phyloP scores from a whole-genome alignment of 1,140 invertebrate species.

The Lepidotrigona ventralis region DNA sequence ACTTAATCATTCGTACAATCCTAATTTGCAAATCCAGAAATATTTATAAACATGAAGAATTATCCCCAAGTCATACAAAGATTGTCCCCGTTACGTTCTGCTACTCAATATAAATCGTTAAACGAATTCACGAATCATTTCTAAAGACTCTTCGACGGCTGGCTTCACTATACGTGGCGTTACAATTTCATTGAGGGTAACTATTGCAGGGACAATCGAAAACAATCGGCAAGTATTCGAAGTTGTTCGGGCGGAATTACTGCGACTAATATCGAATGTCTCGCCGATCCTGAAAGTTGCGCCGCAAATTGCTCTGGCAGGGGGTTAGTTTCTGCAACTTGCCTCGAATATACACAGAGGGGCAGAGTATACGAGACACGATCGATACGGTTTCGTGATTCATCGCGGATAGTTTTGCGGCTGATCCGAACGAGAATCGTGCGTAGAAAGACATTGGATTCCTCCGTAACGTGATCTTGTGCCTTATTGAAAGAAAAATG shows the following conservation, averaged over 20 bases:
- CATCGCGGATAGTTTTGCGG: neutral
- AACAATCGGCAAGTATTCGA: constrained; percentile 12
- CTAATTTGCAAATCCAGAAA: no score
- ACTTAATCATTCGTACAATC: no score
- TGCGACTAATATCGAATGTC: neutral
- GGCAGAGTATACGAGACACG: constrained; percentile 21
- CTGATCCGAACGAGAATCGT: constrained; percentile 39
- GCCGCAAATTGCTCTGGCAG: constrained; percentile 10
- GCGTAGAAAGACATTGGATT: constrained; percentile 31
- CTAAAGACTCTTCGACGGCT: no score
- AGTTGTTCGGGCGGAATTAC: constrained; percentile 6
- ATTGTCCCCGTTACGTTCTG: no score
- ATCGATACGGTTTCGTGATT: neutral
- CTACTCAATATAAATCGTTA: no score
- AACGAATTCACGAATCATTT: neutral
- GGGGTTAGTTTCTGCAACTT: neutral
- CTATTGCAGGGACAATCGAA: neutral
- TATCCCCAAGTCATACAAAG: neutral
- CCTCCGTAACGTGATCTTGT: constrained; percentile 39
- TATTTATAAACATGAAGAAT: no score
- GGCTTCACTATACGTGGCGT: no score
- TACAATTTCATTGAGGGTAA: neutral
- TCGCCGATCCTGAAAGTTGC: constrained; percentile 30
- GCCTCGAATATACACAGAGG: neutral
- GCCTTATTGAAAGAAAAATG: constrained; percentile 35